These are phyloP conservation scores for Gambelia wislizenii DNA, from an alignment of 2,797 vertebrate genomes.

Conservation along the genomic window DNA sequence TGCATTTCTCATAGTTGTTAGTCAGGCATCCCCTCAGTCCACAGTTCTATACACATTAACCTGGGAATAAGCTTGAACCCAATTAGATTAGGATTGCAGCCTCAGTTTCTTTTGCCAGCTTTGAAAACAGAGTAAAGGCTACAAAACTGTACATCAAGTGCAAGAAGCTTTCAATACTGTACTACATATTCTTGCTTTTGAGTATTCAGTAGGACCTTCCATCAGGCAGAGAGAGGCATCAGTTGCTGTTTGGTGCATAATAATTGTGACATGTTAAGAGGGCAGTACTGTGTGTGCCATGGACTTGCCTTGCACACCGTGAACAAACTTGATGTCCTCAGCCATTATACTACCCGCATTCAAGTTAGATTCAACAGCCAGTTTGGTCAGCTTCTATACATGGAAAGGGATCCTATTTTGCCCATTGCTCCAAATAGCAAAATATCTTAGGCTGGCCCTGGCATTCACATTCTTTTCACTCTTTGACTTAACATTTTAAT, in stretches of 20 bases:
- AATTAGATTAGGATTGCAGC: not conserved
- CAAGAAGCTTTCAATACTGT: not conserved
- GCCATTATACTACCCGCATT: not conserved
- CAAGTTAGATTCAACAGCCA: not conserved
- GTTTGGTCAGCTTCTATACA: not conserved
- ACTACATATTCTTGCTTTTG: not conserved
- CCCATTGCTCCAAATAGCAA: not conserved
- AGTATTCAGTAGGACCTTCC: not conserved
- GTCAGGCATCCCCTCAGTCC: not conserved
- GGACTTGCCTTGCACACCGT: not conserved
- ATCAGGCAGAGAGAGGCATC: not conserved
- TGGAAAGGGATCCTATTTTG: not conserved
- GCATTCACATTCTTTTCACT: not conserved
- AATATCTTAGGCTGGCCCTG: not conserved
- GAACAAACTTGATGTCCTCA: not conserved
- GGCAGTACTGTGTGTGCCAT: too few species aligned
- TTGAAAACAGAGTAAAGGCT: not conserved
- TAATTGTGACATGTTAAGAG: not conserved
- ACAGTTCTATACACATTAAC: not conserved
- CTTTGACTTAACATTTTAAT: not conserved
- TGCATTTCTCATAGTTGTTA: not conserved
- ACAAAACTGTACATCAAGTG: not conserved
- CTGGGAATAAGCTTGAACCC: not conserved
- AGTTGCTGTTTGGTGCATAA: not conserved
- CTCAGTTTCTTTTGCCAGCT: not conserved